A percentile compares a stretch with the other conserved stretches of the same genome.
Evolutionary conservation across 2,113 vertebrate species (phyloP).

Genomic region (Strigops habroptila): DNA sequence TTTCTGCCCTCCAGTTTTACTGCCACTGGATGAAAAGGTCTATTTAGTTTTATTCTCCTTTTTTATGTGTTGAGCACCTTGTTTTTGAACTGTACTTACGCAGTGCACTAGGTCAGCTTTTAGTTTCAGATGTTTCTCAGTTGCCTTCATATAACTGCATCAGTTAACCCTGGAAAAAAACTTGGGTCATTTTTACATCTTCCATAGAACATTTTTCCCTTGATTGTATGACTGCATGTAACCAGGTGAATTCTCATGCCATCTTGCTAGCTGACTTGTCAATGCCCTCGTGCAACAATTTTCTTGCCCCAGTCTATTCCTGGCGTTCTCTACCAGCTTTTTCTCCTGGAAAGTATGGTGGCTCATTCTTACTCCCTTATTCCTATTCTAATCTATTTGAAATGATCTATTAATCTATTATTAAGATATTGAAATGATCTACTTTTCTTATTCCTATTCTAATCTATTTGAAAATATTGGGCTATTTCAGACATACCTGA

Average conservation of each 20-base stretch:
- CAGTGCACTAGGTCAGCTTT: background rate
- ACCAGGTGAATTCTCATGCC: background rate
- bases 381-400: background rate
- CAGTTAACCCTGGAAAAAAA: background rate
- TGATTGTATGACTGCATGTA: rapidly evolving
- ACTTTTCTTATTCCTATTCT: background rate
- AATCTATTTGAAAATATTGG: background rate
- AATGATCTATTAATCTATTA: background rate
- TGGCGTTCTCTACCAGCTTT: background rate
- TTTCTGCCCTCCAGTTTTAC: slow-evolving; percentile 64
- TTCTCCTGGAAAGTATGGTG: background rate
- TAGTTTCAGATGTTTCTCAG: background rate
- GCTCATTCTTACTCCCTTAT: background rate
- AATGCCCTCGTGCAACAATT: background rate
- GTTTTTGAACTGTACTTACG: background rate
- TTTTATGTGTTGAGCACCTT: slow-evolving; percentile 32
- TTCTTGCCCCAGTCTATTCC: background rate
- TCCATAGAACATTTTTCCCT: rapidly evolving
- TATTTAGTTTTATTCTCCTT: slow-evolving; percentile 55
- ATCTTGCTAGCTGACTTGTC: background rate
- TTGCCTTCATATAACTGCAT: background rate
- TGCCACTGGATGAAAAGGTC: slow-evolving; percentile 43
- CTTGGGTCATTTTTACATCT: background rate
- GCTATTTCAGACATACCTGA: background rate
- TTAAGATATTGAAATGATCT: background rate